Evolutionary conservation across 2,888 invertebrate species (phyloP).

Genomic region (Phaonia tiefii): DNA sequence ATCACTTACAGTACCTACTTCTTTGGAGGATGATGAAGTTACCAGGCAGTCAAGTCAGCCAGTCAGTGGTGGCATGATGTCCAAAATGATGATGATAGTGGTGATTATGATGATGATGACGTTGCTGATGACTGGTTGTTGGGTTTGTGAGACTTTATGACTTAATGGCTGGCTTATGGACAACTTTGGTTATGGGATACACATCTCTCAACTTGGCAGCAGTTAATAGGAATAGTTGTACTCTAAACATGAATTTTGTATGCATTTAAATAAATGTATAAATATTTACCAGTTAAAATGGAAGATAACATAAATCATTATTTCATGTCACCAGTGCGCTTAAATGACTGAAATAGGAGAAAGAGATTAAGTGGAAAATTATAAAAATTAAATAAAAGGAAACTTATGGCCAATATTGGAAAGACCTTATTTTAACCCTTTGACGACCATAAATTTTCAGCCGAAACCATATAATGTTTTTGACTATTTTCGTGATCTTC

Average conservation of each 20-base stretch:
- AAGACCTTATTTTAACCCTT: too few species aligned
- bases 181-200: constrained; percentile 29
- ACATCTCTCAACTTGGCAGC: constrained; percentile 1
- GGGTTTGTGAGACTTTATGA: constrained; percentile 18
- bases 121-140: not conserved
- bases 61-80: constrained; percentile 7
- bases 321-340: not conserved
- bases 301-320: constrained; percentile 53
- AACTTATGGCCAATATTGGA: too few species aligned
- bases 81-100: constrained; percentile 47
- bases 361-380: constrained; percentile 13
- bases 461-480: too few species aligned
- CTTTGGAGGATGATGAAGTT: not conserved
- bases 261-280: constrained; percentile 62
- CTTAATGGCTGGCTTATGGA: constrained; percentile 31
- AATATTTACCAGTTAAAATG: constrained; percentile 56
- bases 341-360: not conserved
- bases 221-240: not conserved
- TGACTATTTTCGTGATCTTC: too few species aligned
- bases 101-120: constrained; percentile 42
- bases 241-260: constrained; percentile 20
- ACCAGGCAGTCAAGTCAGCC: too few species aligned
- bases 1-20: constrained; percentile 63
- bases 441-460: too few species aligned
- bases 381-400: not conserved